Conservation (phyloP, 2,113 vertebrate genomes). For the Stegostoma tigrinum region DNA sequence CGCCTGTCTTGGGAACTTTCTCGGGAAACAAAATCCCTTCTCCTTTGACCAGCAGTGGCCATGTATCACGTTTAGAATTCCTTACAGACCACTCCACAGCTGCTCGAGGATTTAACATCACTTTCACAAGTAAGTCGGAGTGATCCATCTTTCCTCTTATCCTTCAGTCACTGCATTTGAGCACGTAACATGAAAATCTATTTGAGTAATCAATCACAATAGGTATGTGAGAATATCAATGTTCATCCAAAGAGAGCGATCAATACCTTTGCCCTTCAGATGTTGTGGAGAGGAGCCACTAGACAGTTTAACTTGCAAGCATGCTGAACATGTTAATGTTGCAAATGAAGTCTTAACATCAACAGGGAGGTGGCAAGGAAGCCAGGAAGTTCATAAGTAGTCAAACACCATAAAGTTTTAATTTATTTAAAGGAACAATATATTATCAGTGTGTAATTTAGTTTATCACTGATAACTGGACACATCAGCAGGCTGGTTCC, state of each 20-base stretch:
- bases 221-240: not conserved
- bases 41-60: constrained; percentile 90
- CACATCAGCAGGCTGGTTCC: not conserved
- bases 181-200: not conserved
- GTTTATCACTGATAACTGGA: not conserved
- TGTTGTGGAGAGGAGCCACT: not conserved
- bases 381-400: not conserved
- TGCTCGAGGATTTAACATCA: constrained; percentile 95
- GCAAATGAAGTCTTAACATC: not conserved
- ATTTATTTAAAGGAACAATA: not conserved
- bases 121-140: constrained; percentile 81
- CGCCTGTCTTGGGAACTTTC: constrained; percentile 87
- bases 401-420: not conserved
- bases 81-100: constrained; percentile 97
- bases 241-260: not conserved
- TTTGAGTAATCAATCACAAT: not conserved
- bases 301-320: not conserved
- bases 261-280: not conserved
- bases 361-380: not conserved
- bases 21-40: constrained; percentile 83
- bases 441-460: not conserved
- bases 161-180: not conserved
- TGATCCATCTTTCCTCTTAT: not conserved
- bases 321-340: not conserved
- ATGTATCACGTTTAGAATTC: constrained; percentile 88